These are phyloP conservation scores for Exaiptasia diaphana DNA, from an alignment of 64 coral and sea anemone genomes.

Conservation along the genomic window DNA sequence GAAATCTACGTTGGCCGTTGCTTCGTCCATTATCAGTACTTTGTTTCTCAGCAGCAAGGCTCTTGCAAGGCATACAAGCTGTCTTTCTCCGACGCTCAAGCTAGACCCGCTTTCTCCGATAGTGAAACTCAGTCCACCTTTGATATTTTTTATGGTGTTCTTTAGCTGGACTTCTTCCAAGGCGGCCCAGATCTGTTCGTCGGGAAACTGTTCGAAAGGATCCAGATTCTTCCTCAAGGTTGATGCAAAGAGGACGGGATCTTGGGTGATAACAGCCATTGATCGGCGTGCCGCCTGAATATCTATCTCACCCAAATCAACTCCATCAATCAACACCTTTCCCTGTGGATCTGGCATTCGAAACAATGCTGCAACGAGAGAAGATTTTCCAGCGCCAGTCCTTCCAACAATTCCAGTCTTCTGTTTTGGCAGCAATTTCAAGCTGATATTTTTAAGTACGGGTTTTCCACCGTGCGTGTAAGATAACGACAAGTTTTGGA, in stretches of 20 bases:
- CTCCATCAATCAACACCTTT: slow-evolving; percentile 31
- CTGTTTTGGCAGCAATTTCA: slow-evolving; percentile 1
- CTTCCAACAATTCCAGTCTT: slow-evolving; percentile 48
- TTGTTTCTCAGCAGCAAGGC: not conserved
- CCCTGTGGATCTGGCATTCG: slow-evolving; percentile 56
- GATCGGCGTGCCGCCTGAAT: slow-evolving; percentile 10
- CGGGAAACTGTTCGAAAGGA: not conserved
- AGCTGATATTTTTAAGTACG: slow-evolving; percentile 16
- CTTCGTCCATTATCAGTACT: slow-evolving; percentile 31
- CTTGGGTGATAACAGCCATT: slow-evolving; percentile 59
- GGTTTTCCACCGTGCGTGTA: slow-evolving; percentile 23
- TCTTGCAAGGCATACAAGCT: slow-evolving; percentile 29
- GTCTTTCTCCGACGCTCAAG: slow-evolving; percentile 48
- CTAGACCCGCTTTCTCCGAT: slow-evolving; percentile 18
- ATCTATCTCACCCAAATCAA: slow-evolving; percentile 1
- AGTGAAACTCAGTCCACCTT: slow-evolving; percentile 17
- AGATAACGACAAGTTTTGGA: slow-evolving; percentile 10
- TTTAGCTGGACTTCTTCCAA: slow-evolving; percentile 40
- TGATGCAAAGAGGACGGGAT: slow-evolving; percentile 32
- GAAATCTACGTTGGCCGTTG: slow-evolving; percentile 19
- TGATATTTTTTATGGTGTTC: not conserved
- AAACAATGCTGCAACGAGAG: slow-evolving; percentile 23
- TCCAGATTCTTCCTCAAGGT: slow-evolving; percentile 34
- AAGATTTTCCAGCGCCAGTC: slow-evolving; percentile 59
- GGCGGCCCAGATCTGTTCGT: slow-evolving; percentile 18